Percentiles rank a stretch among this genome's conserved stretches.
Conservation (phyloP, 92 coral and sea anemone genomes). For the Anthopleura xanthogrammica region DNA sequence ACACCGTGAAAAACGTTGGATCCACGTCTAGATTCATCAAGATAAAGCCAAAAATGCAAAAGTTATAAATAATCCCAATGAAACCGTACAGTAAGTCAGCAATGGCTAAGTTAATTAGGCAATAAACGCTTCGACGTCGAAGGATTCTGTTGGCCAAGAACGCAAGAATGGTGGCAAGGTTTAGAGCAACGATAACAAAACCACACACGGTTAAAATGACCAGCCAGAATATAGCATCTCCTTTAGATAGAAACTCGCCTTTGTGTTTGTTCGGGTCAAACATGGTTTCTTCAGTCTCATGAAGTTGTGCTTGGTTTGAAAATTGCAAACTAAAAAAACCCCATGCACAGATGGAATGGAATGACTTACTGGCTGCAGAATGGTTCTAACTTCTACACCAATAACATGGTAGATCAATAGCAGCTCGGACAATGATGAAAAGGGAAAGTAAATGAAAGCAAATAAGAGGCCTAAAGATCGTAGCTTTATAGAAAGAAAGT, state of each 20-base stretch:
- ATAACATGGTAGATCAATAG: too few species aligned
- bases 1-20: not conserved
- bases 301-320: too few species aligned
- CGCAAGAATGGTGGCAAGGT: not conserved
- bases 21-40: not conserved
- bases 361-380: too few species aligned
- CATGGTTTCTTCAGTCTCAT: not conserved
- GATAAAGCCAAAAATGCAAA: not conserved
- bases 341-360: too few species aligned
- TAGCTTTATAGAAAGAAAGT: too few species aligned
- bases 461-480: too few species aligned
- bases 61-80: not conserved
- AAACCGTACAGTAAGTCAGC: constrained; percentile 18
- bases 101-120: constrained; percentile 14
- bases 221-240: not conserved
- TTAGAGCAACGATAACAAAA: not conserved
- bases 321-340: too few species aligned
- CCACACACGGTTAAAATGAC: not conserved
- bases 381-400: too few species aligned
- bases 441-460: too few species aligned
- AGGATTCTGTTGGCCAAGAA: constrained; percentile 3
- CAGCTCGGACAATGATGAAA: too few species aligned
- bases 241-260: not conserved
- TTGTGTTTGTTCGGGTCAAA: not conserved
- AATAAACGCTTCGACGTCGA: constrained; percentile 27